phyloP scores from a whole-genome alignment of 2,797 vertebrate species.

The Poecilia gillii region DNA sequence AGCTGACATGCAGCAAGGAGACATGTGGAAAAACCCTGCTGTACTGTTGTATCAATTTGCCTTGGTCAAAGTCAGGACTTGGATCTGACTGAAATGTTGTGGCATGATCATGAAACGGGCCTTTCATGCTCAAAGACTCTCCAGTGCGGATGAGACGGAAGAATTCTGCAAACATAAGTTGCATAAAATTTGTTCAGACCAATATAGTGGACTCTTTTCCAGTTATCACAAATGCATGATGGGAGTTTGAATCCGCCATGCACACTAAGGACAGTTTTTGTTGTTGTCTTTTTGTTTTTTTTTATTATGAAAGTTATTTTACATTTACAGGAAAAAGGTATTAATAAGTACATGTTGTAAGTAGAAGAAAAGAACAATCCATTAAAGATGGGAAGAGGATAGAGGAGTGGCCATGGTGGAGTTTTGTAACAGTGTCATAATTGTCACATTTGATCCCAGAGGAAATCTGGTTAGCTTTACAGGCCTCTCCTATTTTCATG shows the following conservation, averaged over 20 bases:
- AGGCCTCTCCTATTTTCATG: slow-evolving; percentile 61
- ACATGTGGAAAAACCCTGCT: neutral
- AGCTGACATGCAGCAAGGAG: neutral
- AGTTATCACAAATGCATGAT: neutral
- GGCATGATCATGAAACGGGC: neutral
- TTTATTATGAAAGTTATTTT: too few relatives aligned
- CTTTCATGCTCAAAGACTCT: neutral
- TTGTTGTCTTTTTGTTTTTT: too few relatives aligned
- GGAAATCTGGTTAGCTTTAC: slow-evolving; percentile 70
- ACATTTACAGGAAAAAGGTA: neutral
- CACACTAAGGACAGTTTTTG: too few relatives aligned
- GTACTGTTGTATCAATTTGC: neutral
- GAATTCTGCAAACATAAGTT: neutral
- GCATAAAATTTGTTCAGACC: neutral
- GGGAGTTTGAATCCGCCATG: neutral
- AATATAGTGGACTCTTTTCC: neutral
- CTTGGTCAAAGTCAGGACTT: neutral
- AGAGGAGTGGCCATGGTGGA: slow-evolving; percentile 49
- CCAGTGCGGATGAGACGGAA: neutral
- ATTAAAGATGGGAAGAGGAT: slow-evolving; percentile 41
- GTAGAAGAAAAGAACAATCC: slow-evolving; percentile 43
- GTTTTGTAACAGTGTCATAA: slow-evolving; percentile 70
- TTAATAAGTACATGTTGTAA: slow-evolving; percentile 27
- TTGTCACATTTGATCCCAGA: slow-evolving; percentile 79
- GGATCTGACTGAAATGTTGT: neutral